phyloP scores from a whole-genome alignment of 2,888 invertebrate species.

The Aradus depressus region DNA sequence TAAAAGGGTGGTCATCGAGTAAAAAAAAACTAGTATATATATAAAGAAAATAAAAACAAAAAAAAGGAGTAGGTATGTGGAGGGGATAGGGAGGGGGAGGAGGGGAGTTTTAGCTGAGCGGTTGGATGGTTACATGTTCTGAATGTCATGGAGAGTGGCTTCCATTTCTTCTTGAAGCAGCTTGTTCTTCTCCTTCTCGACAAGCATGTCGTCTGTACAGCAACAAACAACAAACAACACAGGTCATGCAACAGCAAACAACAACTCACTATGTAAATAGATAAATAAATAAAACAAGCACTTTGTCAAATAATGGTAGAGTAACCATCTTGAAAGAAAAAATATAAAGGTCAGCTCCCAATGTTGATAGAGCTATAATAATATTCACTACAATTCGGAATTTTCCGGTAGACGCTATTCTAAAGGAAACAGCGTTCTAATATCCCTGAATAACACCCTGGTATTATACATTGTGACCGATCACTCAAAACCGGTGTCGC shows the following conservation, averaged over 20 bases:
- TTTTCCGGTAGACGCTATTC: too few species aligned
- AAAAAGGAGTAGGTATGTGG: neutral
- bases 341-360: too few species aligned
- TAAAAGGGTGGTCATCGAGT: neutral
- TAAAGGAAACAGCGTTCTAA: too few species aligned
- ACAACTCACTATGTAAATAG: conserved; percentile 16
- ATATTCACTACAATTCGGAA: too few species aligned
- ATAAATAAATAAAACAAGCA: conserved; percentile 14
- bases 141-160: conserved; percentile 96
- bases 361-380: too few species aligned
- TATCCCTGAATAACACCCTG: too few species aligned
- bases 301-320: conserved; percentile 12
- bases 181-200: conserved; percentile 92
- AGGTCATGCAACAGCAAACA: conserved; percentile 19
- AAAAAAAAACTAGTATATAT: neutral
- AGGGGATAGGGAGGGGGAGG: neutral
- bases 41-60: neutral
- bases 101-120: conserved; percentile 9
- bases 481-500: too few species aligned
- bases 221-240: conserved; percentile 26
- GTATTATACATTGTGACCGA: too few species aligned
- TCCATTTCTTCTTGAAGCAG: conserved; percentile 97
- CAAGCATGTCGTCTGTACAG: conserved; percentile 82
- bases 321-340: conserved; percentile 9
- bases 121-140: conserved; percentile 75